Evolutionary conservation across 2,113 vertebrate species (phyloP), one percentile per base, ranked within the genome.

Genomic region (Plotosus lineatus): DNA sequence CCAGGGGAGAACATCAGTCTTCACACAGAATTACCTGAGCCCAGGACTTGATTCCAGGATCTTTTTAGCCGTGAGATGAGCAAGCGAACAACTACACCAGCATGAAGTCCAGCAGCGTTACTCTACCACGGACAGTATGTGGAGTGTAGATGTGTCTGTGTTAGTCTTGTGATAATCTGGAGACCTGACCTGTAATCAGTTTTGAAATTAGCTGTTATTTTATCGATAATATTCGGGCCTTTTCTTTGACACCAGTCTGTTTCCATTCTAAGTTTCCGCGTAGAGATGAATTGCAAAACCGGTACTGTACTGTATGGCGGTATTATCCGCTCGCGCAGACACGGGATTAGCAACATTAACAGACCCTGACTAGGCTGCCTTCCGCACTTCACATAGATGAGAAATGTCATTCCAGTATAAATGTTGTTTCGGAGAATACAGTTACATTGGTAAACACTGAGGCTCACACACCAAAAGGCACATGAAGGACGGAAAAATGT

Each of bases 401-500:
- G 66, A 75, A 82, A 75, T 40, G 51, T 23, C 14, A 56, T 69
- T 71, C 55, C 38, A 56, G 33, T 31, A 86, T 79, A 73, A 76
- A 77, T 71, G 77, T 58, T 75, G n/a, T 69, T 79, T 65, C 44
- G 6, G 48, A 82, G 33, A 78, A 83, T 46, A 76, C 55, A 55
- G 44, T 77, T 28, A 60, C 50, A 80, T 26, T 58, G 73, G 48
- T 40, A 46, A 38, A 73, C 60, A 68, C 51, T 58, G 21, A 58
- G 50, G 48, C 77, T 11, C 77, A 74, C 14, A 40, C 42, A 73
- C 76, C 72, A 50, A 74, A 77, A 86, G 71, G 85, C 31, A 75
- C 58, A 82, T 77, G 83, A 82, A 77, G 63, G 78, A 75, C 66
- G 80, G 77, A 63, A 82, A 83, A 78, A 83, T 61, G 44, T 23